Evolutionary conservation across 2,113 vertebrate species (phyloP), one percentile per base, ranked within the genome.

Genomic region (Cichladusa arquata): DNA sequence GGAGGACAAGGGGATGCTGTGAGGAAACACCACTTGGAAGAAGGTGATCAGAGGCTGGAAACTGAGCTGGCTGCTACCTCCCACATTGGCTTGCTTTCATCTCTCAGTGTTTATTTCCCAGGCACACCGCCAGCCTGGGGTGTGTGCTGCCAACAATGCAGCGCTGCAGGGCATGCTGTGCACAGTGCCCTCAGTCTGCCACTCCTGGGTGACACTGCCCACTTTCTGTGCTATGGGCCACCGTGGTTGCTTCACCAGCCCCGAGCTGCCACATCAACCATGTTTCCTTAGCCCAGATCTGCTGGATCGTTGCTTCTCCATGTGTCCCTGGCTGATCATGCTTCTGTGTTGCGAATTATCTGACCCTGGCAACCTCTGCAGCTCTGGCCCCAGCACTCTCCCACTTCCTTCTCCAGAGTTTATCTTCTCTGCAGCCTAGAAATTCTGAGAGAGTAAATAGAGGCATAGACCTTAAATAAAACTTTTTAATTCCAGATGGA

Each of bases 11-110:
- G 73, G 69, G 53, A 86, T 33, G 15, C 67, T 77, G 66, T 83
- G 79, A 83, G 70, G 86, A 93, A 80, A 77, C 29, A 47, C 34
- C 56, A 60, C 90, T 86, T 86, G 60, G 69, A 67, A 91, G 89
- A 88, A 94, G 93, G 90, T 95, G 93, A 86, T 89, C 90, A 89
- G 89, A 89, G 84, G 58, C 64, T 95, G 83, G 94, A 94, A 94
- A 88, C 40, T 1, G 6, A 91, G 80, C 76, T 6, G 28, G 77
- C 86, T 81, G 72, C 81, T 78, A 24, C 90, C 90, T 96, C 84
- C 81, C 81, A 79, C 77, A 14, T 6, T 91, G 90, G 92, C 90
- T 61, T 44, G 65, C 81, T 94, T 86, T 94, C 71, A 86, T 95
- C 76, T 88, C 88, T 44, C 33, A 3, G 28, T 58, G 62, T 94